Base-by-base conservation (phyloP, 2,113 vertebrate species). In the Cariama cristata region DNA sequence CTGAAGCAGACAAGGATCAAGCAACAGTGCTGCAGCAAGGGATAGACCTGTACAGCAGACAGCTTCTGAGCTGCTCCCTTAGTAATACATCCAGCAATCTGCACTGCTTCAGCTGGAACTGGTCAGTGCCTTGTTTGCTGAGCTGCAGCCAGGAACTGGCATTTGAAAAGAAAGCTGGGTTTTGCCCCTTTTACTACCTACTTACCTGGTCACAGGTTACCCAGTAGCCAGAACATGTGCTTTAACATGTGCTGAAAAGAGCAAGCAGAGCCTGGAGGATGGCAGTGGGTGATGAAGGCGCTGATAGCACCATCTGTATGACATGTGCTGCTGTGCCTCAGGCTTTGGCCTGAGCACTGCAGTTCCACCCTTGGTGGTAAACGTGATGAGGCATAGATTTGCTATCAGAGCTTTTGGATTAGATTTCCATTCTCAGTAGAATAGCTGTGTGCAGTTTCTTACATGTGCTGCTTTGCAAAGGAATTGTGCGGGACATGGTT, bases 371-470 rank as follows among this genome's bases (percentile, higher is more conserved):
- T 19, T 33, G 22, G 59, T 50, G 79, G 44, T 40, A 66, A 77
- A 58, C 83, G n/a, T 64, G 56, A 62, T 49, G 63, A 96, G 56
- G 44, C 86, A 91, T 24, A 97, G 93, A 93, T 97, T 87, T 69
- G 33, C 88, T 93, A 38, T 87, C 86, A 63, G 49, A 53, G 76
- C 79, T 35, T 89, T 42, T 97, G 84, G 63, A 67, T 93, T 94
- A 77, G 33, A 13, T 96, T 97, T 93, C 73, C 87, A 60, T 95
- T 79, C 91, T 85, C 38, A 38, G 74, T 16, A 59, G 85, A 96
- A 68, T 77, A 88, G 7, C 40, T 44, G 35, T 21, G n/a, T 81
- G 69, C 59, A 53, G 26, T 87, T 68, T 59, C 85, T 84, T 63
- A 50, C 28, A 82, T 14, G 60, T 52, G 52, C 76, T 71, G 64